Conservation (phyloP, 2,113 vertebrate species). For the Pogona vitticeps region DNA sequence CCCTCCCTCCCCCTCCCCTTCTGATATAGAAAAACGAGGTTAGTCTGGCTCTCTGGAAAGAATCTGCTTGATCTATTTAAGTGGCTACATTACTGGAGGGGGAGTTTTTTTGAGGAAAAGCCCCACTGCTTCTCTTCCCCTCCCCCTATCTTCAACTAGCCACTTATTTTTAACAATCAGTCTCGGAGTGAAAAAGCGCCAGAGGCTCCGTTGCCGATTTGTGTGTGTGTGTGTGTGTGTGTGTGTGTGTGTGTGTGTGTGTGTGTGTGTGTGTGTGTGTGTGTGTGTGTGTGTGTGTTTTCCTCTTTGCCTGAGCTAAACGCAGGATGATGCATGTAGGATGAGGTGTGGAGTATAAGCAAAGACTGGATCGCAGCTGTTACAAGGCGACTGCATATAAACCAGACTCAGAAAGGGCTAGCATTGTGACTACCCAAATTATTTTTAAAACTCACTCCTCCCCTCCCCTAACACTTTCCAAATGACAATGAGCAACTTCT, state of each 20-base stretch:
- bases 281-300: background rate
- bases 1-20: background rate
- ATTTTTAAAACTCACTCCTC: too few relatives aligned
- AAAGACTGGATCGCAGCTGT: background rate
- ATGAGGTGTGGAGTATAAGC: background rate
- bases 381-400: background rate
- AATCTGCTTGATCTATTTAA: background rate
- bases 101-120: too few relatives aligned
- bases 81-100: accelerated
- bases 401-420: background rate
- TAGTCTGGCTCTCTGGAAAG: constrained; percentile 1
- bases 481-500: too few relatives aligned
- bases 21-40: accelerated
- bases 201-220: background rate
- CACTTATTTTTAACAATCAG: constrained; percentile 29
- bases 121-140: background rate
- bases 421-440: too few relatives aligned
- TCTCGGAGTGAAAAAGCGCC: constrained; percentile 20
- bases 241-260: too few relatives aligned
- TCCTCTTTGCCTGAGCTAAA: background rate
- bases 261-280: too few relatives aligned
- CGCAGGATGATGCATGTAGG: accelerated
- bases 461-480: too few relatives aligned
- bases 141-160: background rate
- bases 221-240: too few relatives aligned